These are phyloP conservation scores for Leptopilina myrica DNA, from an alignment of 2,888 invertebrate genomes.

Conservation along the genomic window DNA sequence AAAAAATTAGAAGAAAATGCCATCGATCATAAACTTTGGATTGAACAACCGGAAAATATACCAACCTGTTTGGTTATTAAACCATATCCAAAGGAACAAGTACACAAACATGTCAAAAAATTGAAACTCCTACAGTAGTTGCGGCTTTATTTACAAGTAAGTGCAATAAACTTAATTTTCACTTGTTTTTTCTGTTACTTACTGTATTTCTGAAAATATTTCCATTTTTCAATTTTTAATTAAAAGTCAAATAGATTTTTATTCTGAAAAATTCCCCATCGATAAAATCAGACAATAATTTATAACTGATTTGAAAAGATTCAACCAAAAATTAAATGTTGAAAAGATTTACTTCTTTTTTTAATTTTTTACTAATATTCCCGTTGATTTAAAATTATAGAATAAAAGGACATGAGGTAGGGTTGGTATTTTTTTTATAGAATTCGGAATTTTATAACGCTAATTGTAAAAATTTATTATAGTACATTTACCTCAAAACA, in stretches of 20 bases:
- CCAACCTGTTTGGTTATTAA: constrained; percentile 96
- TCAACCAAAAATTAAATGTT: too few relatives aligned
- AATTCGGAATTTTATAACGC: constrained; percentile 12
- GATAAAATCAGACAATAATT: too few relatives aligned
- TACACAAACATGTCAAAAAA: constrained; percentile 91
- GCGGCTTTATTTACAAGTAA: constrained; percentile 22
- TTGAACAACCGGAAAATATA: constrained; percentile 97
- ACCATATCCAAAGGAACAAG: constrained; percentile 90
- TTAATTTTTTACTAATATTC: not conserved
- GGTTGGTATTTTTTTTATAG: not conserved
- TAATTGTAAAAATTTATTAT: constrained; percentile 24
- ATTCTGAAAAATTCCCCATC: too few relatives aligned
- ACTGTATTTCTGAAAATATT: too few relatives aligned
- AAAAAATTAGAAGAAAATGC: constrained; percentile 84
- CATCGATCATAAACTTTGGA: constrained; percentile 94
- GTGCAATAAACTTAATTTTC: not conserved
- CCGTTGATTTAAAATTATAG: not conserved
- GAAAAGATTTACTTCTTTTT: too few relatives aligned
- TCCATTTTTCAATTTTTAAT: too few relatives aligned
- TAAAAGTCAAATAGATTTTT: too few relatives aligned
- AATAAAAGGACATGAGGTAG: not conserved
- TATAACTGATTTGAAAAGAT: too few relatives aligned
- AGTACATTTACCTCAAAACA: constrained; percentile 33
- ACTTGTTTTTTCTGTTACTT: too few relatives aligned
- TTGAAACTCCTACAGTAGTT: constrained; percentile 84